Base-by-base conservation (phyloP, 2,888 invertebrate genomes). In the Rhimphoctona megacephalus region DNA sequence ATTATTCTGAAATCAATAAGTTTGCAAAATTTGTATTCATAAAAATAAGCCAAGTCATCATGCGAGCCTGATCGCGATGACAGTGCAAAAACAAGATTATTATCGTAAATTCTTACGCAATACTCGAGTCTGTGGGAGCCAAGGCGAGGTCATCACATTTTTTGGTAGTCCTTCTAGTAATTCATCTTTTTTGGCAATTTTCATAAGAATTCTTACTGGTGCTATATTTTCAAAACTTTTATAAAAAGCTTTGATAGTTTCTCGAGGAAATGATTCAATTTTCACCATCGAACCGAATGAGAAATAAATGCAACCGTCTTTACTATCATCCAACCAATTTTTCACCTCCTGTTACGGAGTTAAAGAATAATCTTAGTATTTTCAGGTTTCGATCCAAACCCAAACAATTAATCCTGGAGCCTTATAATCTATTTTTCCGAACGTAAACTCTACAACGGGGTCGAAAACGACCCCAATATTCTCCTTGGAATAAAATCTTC, bases 91-190 rank as follows among this genome's bases (percentile, higher is more conserved):
- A 39, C 25, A 33, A n/a, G 22, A 52, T 22, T 49, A 49, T 49
- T 19, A 49, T 19, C 49, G 17, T 19, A 6, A 49, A 30, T 22
- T 74, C 88, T 70, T 88, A 93, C 94, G 90, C 22, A 94, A 88
- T 25, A 94, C 90, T 25, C 91, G 77, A 1, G 91, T 78, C 85
- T 94, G 94, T 0, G 93, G 88, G 6, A 93, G 88, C 94, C 94
- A 94, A 0, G 90, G 81, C 36, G 91, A 88, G 3, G 88, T 91
- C 85, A 92, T 91, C 11, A 94, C 93, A 79, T 94, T 94, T 36
- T 91, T 90, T 5, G 94, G 93, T 11, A 94, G 83, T 22, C 91
- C 92, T 1, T 19, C 9, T 5, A 25, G 5, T 1, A 22, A 14
- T 14, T 25, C 25, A 25, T 46, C 0, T 0, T 30, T 30, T 43